Evolutionary conservation across 2,888 invertebrate species (phyloP).

Genomic region (Sialis lutaria): DNA sequence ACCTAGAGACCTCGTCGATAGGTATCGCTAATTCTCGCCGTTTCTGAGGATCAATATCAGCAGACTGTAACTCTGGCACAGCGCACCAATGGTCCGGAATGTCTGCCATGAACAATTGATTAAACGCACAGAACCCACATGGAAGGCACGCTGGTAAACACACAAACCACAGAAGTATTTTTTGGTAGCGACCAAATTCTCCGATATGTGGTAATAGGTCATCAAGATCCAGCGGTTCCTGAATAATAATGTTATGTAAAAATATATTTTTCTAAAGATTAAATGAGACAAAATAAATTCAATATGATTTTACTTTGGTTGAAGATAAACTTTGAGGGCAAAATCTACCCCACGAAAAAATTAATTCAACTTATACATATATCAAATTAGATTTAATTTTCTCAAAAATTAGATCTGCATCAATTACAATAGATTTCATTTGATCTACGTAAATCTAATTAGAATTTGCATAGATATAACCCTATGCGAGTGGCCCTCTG

Average conservation of each 20-base stretch:
- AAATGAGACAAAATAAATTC: too few species aligned
- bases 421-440: too few species aligned
- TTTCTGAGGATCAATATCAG: slow-evolving; percentile 35
- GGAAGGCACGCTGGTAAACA: slow-evolving; percentile 80
- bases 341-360: too few species aligned
- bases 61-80: slow-evolving; percentile 41
- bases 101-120: slow-evolving; percentile 83
- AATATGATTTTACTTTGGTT: too few species aligned
- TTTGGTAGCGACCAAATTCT: slow-evolving; percentile 81
- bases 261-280: slow-evolving; percentile 1
- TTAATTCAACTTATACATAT: too few species aligned
- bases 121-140: slow-evolving; percentile 83
- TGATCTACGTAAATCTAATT: too few species aligned
- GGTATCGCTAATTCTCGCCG: slow-evolving; percentile 51
- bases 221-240: slow-evolving; percentile 60
- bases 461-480: too few species aligned
- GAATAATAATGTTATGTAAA: slow-evolving; percentile 16
- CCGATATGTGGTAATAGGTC: slow-evolving; percentile 72
- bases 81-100: slow-evolving; percentile 75
- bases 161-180: slow-evolving; percentile 66
- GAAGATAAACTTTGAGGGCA: too few species aligned
- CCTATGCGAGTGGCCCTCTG: too few species aligned
- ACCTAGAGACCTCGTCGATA: slow-evolving; percentile 10
- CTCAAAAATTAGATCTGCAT: too few species aligned
- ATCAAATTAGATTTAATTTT: too few species aligned